Conservation (phyloP, 2,888 invertebrate species). For the Nomada ferruginata region DNA sequence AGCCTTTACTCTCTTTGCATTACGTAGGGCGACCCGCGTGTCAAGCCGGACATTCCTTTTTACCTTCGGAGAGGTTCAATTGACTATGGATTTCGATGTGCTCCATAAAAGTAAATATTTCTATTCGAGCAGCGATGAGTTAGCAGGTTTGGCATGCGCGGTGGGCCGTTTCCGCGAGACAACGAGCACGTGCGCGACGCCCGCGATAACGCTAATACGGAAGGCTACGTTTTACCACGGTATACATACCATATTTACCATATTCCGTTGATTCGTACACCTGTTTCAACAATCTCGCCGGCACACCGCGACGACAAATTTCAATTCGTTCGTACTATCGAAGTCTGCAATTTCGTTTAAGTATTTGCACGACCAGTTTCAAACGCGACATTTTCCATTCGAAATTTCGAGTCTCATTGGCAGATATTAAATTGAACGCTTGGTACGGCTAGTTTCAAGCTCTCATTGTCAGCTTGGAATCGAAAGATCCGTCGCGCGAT, state of each 20-base stretch:
- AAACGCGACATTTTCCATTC: too few relatives aligned
- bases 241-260: background rate
- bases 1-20: too few relatives aligned
- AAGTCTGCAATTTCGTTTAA: too few relatives aligned
- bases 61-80: too few relatives aligned
- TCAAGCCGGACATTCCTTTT: background rate
- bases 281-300: too few relatives aligned
- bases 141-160: background rate
- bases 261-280: background rate
- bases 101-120: background rate
- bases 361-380: too few relatives aligned
- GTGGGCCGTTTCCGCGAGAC: conserved; percentile 9
- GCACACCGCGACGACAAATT: background rate
- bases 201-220: conserved; percentile 4
- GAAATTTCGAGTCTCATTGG: too few relatives aligned
- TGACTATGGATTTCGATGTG: too few relatives aligned
- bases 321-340: background rate
- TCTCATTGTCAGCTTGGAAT: too few relatives aligned
- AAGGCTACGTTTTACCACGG: background rate
- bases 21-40: background rate
- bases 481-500: too few relatives aligned
- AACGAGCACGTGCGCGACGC: background rate
- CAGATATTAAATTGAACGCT: too few relatives aligned
- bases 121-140: background rate
- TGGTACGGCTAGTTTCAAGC: too few relatives aligned